Conservation (phyloP, 2,797 vertebrate genomes). For the Carduelis carduelis region DNA sequence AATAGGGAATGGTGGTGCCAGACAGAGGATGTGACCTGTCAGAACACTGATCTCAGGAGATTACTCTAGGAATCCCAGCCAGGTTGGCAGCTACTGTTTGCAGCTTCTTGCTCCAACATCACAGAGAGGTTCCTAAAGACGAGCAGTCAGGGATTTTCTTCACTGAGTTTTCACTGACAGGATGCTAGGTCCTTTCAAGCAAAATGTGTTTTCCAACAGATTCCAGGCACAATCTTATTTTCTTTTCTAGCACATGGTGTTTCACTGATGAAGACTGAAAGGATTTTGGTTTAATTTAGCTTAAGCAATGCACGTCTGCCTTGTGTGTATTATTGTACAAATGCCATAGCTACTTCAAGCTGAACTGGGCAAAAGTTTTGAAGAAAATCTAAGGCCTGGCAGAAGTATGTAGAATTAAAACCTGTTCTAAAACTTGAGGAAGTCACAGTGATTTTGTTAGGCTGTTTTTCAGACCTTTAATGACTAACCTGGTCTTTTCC, state of each 20-base stretch:
- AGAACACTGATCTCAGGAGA: slow-evolving; percentile 66
- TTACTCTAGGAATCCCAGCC: slow-evolving; percentile 49
- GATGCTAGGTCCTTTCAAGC: background rate
- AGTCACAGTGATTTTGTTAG: background rate
- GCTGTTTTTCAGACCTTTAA: background rate
- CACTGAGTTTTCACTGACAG: background rate
- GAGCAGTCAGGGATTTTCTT: slow-evolving; percentile 26
- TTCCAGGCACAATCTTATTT: background rate
- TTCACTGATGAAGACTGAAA: background rate
- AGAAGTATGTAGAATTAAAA: background rate
- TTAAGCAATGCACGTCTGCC: background rate
- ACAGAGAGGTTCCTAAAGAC: slow-evolving; percentile 32
- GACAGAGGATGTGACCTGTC: slow-evolving; percentile 68
- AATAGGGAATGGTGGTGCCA: slow-evolving; percentile 60
- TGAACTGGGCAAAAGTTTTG: background rate
- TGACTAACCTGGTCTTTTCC: background rate
- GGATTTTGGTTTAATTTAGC: background rate
- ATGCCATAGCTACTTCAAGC: background rate
- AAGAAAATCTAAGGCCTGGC: background rate
- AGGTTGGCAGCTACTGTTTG: slow-evolving; percentile 72
- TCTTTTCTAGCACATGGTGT: background rate
- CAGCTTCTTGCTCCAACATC: slow-evolving; percentile 51
- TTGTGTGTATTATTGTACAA: background rate
- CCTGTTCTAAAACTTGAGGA: background rate
- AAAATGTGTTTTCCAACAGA: background rate